phyloP scores from a whole-genome alignment of 2,888 invertebrate species.

The Cephus runcator region DNA sequence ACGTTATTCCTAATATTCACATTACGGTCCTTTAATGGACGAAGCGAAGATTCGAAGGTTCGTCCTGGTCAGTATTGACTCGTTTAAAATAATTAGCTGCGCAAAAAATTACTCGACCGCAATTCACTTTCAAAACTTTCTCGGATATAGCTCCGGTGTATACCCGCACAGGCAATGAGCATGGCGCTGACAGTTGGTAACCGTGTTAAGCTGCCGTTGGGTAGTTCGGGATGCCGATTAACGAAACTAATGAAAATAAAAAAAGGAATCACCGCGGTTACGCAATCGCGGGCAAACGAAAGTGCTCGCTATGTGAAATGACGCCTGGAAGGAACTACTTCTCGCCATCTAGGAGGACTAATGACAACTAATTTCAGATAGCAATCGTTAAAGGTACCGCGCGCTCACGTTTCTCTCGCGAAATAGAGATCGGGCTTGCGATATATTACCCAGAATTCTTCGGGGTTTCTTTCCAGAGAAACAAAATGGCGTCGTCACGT shows the following conservation, averaged over 20 bases:
- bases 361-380: conserved; percentile 3
- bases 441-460: not conserved
- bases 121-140: conserved; percentile 24
- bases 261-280: not conserved
- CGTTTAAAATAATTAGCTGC: not conserved
- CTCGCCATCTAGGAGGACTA: not conserved
- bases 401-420: not conserved
- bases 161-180: not conserved
- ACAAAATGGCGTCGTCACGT: not conserved
- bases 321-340: not conserved
- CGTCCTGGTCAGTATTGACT: not conserved
- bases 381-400: not conserved
- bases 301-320: not conserved
- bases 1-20: not conserved
- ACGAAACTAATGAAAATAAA: conserved; percentile 20
- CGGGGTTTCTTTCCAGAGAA: not conserved
- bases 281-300: not conserved
- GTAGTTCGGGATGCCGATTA: conserved; percentile 4
- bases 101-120: conserved; percentile 12
- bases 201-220: not conserved
- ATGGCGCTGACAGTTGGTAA: not conserved
- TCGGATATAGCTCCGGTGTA: not conserved
- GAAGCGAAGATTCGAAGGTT: not conserved
- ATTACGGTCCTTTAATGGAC: not conserved
- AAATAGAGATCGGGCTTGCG: not conserved